A percentile compares a stretch with the other conserved stretches of the same genome.
Conservation (phyloP, 1,140 invertebrate genomes). For the Hycleus cichorii region DNA sequence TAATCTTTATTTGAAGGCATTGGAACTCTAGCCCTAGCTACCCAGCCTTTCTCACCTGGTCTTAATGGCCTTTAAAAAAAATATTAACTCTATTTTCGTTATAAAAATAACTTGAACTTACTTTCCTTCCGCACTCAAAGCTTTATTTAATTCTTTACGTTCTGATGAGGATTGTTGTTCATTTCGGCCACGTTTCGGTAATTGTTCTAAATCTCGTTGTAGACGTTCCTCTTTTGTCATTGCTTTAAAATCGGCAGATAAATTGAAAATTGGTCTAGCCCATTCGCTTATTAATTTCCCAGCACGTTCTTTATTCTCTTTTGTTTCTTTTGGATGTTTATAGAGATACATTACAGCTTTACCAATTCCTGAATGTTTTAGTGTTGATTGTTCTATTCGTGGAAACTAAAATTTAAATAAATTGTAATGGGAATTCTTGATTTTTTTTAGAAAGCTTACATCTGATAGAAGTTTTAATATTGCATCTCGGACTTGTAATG, state of each 20-base stretch:
- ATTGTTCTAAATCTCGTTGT: constrained; percentile 84
- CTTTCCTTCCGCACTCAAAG: constrained; percentile 38
- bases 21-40: constrained; percentile 89
- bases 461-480: constrained; percentile 82
- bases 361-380: constrained; percentile 93
- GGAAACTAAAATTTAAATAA: constrained; percentile 70
- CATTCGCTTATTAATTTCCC: constrained; percentile 93
- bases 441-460: constrained; percentile 49
- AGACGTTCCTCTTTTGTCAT: constrained; percentile 79
- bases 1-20: constrained; percentile 95
- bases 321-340: constrained; percentile 96
- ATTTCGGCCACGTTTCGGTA: constrained; percentile 48
- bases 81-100: neutral
- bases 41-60: constrained; percentile 94
- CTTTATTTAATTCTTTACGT: constrained; percentile 36
- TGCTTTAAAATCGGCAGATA: constrained; percentile 92
- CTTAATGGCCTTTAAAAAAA: constrained; percentile 49
- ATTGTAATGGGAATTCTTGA: neutral
- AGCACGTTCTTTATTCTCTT: constrained; percentile 84
- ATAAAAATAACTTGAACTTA: constrained; percentile 19
- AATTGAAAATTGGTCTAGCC: constrained; percentile 94
- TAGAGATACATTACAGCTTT: constrained; percentile 99
- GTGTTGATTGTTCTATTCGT: constrained; percentile 73
- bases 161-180: constrained; percentile 54
- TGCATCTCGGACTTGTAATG: constrained; percentile 82